Evolutionary conservation across 2,113 vertebrate species (phyloP).

Genomic region (Aspidoscelis tigris): DNA sequence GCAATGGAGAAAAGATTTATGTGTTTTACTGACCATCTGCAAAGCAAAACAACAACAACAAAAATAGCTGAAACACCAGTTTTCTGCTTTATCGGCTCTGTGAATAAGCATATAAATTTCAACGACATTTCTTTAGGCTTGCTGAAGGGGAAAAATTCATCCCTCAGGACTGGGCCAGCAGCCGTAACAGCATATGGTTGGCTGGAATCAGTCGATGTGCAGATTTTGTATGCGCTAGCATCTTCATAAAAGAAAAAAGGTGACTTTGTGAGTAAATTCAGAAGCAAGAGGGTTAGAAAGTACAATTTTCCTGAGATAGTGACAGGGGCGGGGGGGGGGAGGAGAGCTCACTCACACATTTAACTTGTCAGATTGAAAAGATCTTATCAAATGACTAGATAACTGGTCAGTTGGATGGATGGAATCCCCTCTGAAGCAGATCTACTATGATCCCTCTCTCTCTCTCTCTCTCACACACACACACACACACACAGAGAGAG

Average conservation of each 20-base stretch:
- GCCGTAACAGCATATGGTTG: constrained; percentile 77
- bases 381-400: too few relatives aligned
- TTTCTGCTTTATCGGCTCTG: constrained; percentile 83
- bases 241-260: constrained; percentile 60
- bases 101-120: constrained; percentile 85
- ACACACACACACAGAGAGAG: too few relatives aligned
- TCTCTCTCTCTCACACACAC: too few relatives aligned
- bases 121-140: constrained; percentile 79
- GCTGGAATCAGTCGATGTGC: constrained; percentile 69
- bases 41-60: constrained; percentile 77
- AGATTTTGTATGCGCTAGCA: constrained; percentile 65
- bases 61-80: constrained; percentile 81
- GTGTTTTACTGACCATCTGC: constrained; percentile 78
- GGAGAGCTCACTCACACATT: too few relatives aligned
- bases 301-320: constrained; percentile 48
- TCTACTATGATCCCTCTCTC: too few relatives aligned
- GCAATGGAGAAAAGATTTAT: constrained; percentile 71
- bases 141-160: constrained; percentile 81
- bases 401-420: too few relatives aligned
- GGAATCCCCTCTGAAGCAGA: too few relatives aligned
- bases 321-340: too few relatives aligned
- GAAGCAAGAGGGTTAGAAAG: constrained; percentile 51
- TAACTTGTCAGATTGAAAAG: too few relatives aligned
- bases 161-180: constrained; percentile 75
- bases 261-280: constrained; percentile 77